These are phyloP conservation scores for Promerops cafer DNA, from an alignment of 2,113 vertebrate genomes.

Conservation along the genomic window DNA sequence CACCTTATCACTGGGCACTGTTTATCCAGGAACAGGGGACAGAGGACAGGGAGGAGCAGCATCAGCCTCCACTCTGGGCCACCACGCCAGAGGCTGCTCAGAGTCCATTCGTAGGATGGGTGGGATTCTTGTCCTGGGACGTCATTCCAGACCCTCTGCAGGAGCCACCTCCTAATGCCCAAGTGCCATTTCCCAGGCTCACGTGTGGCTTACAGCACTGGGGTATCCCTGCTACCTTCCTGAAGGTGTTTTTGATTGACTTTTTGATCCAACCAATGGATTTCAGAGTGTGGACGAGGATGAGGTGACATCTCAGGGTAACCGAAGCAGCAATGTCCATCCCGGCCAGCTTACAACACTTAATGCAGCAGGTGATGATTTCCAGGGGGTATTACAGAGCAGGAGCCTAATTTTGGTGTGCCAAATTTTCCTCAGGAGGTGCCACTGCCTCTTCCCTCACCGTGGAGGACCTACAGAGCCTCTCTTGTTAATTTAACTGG, in stretches of 20 bases:
- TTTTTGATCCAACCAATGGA: background rate
- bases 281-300: background rate
- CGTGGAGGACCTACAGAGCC: background rate
- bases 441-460: background rate
- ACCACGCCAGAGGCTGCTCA: background rate
- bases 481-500: background rate
- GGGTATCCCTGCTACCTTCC: background rate
- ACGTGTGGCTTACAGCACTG: background rate
- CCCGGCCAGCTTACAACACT: background rate
- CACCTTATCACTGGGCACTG: background rate
- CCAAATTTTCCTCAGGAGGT: background rate
- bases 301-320: background rate
- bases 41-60: constrained; percentile 13
- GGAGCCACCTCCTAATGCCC: background rate
- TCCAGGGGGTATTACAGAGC: background rate
- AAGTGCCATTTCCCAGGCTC: background rate
- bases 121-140: background rate
- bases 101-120: background rate
- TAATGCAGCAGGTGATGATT: background rate
- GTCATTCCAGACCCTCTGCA: background rate
- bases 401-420: background rate
- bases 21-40: background rate
- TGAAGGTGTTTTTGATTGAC: background rate
- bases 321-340: background rate
- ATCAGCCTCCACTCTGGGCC: background rate